Base-by-base conservation (phyloP, 1,140 invertebrate species). In the Aradophagus sp. region DNA sequence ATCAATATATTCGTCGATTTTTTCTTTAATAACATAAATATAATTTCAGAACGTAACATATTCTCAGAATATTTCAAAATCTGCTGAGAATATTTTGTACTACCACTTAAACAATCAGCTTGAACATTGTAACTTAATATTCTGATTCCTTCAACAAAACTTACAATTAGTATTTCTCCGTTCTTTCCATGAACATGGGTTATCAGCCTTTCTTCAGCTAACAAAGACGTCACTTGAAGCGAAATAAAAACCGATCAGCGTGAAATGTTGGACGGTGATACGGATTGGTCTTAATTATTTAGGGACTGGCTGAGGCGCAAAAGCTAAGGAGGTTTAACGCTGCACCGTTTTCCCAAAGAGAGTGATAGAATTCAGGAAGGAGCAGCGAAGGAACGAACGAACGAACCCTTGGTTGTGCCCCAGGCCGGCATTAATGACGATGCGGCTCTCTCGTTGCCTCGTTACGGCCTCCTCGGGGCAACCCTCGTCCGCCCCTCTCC, bases 381-480 rank as follows among this genome's bases (percentile, higher is more conserved):
- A 62, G 34, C 10, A 47, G 36, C 17, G 32, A 53, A 63, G 20
- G 47, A 50, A 39, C 34, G 34, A 66, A 41, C 2, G 56, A 67
- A 34, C 26, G 56, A 72, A 68, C 53, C 63, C 73, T 71, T 45
- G 36, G 47, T n/a, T 62, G 74, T 76, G 79, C 80, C 81, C 48
- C 72, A 79, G 80, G 81, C 80, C 80, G 77, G 75, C 76, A 80
- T 82, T 83, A 82, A 83, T 83, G 80, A 83, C 80, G 80, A 55
- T 52, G 70, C 71, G 73, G 76, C 72, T 74, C 78, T 82, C 77
- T 78, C 77, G 66, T 79, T 70, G 77, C 75, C 79, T 83, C 80
- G 79, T 83, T 82, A 81, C 74, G 75, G 76, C 70, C 76, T 76
- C 78, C 81, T 77, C 72, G 63, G 74, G 80, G 79, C 79, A 77